Evolutionary conservation across 2,888 invertebrate species (phyloP).

Genomic region (Eudemis profundana): DNA sequence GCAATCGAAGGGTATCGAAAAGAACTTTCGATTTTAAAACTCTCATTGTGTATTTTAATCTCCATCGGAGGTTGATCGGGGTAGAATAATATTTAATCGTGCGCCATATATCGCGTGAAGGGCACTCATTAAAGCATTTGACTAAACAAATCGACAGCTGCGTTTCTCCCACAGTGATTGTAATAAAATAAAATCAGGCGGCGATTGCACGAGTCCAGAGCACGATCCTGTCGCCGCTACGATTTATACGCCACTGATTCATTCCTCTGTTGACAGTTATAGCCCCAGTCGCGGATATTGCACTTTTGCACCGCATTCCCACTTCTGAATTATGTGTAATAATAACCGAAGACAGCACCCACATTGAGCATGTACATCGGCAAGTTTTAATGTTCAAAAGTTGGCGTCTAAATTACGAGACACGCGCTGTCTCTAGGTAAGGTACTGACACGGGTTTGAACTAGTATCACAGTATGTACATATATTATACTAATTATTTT

Average conservation of each 20-base stretch:
- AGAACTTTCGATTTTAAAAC: constrained; percentile 57
- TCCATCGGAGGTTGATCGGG: constrained; percentile 30
- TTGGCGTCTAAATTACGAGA: constrained; percentile 46
- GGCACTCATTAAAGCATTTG: constrained; percentile 68
- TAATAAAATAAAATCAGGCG: constrained; percentile 75
- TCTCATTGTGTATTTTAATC: constrained; percentile 43
- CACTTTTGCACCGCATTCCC: constrained; percentile 77
- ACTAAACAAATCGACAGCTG: constrained; percentile 69
- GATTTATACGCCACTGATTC: constrained; percentile 81
- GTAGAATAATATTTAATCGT: constrained; percentile 42
- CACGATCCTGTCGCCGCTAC: constrained; percentile 69
- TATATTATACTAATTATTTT: too few relatives aligned
- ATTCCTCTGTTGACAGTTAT: constrained; percentile 79
- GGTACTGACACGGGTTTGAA: too few relatives aligned
- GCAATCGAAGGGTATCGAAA: constrained; percentile 43
- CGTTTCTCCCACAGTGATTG: constrained; percentile 60
- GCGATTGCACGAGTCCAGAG: constrained; percentile 62
- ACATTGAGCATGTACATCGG: constrained; percentile 44
- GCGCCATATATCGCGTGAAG: constrained; percentile 43
- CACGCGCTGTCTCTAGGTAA: too few relatives aligned
- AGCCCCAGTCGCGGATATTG: constrained; percentile 76
- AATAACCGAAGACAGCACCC: constrained; percentile 67
- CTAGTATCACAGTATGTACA: too few relatives aligned
- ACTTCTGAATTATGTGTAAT: constrained; percentile 73
- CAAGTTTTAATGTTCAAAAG: constrained; percentile 49